phyloP scores from a whole-genome alignment of 1,140 invertebrate species.

The Drosophila simulans region DNA sequence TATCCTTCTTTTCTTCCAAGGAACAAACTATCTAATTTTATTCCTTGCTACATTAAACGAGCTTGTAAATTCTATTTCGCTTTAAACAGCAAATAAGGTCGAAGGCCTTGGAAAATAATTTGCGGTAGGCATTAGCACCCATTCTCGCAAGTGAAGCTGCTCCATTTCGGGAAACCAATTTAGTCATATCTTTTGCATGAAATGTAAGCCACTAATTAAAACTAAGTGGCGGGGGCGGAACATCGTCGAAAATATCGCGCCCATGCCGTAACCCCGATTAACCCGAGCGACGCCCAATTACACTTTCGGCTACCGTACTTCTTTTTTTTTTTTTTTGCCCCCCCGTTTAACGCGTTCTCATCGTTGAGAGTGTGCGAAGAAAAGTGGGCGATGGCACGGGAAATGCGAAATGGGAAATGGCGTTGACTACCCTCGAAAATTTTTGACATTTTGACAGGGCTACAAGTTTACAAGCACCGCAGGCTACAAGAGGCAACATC shows the following conservation, averaged over 20 bases:
- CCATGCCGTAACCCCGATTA: constrained; percentile 68
- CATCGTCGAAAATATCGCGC: constrained; percentile 58
- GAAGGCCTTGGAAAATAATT: constrained; percentile 6
- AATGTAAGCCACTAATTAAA: constrained; percentile 78
- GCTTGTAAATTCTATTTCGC: background rate
- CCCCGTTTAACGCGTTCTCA: constrained; percentile 26
- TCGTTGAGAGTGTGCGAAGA: constrained; percentile 41
- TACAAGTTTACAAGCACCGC: constrained; percentile 63
- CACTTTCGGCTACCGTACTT: constrained; percentile 61
- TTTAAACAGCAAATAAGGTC: background rate
- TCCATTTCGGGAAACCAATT: constrained; percentile 41
- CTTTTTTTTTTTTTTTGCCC: constrained; percentile 58
- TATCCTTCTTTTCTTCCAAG: too few relatives aligned
- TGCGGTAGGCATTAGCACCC: constrained; percentile 9
- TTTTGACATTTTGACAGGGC: constrained; percentile 77
- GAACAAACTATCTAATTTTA: background rate
- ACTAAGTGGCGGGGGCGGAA: constrained; percentile 71
- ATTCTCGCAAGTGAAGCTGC: constrained; percentile 11
- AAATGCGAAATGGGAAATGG: constrained; percentile 1
- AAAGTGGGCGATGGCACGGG: background rate
- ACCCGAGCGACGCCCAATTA: constrained; percentile 77
- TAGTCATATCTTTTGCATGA: constrained; percentile 53
- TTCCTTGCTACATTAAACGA: too few relatives aligned
- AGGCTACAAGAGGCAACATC: constrained; percentile 34
- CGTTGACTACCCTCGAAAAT: constrained; percentile 50